A percentile compares a stretch with the other conserved stretches of the same genome.
phyloP scores from a whole-genome alignment of 2,113 vertebrate genomes.

The Elephas maximus region DNA sequence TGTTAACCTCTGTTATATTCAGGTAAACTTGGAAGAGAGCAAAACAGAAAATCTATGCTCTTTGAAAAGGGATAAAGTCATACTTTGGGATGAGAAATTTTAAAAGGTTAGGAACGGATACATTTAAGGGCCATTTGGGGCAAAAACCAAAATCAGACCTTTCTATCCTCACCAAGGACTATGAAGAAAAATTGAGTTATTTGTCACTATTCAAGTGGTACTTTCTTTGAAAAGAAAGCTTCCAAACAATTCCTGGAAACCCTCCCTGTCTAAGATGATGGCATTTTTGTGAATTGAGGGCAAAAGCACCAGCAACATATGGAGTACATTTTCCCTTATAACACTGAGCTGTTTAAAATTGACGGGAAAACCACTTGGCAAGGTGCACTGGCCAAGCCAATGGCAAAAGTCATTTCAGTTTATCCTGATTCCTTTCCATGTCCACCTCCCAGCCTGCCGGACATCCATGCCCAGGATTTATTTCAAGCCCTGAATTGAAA shows the following conservation, averaged over 20 bases:
- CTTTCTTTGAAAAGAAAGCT: conserved; percentile 57
- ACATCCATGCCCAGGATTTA: conserved; percentile 40
- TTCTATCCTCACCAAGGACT: not conserved
- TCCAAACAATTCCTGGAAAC: conserved; percentile 79
- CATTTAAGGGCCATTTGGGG: not conserved
- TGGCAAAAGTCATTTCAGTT: conserved; percentile 79
- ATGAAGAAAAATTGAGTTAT: conserved; percentile 53
- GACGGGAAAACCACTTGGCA: conserved; percentile 77
- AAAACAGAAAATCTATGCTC: conserved; percentile 66
- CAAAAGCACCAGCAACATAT: conserved; percentile 75
- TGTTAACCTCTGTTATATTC: conserved; percentile 76
- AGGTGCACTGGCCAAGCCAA: conserved; percentile 70
- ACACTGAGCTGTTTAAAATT: conserved; percentile 81
- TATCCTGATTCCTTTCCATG: conserved; percentile 61
- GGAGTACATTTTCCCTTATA: conserved; percentile 78
- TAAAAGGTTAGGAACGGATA: conserved; percentile 52
- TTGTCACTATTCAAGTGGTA: conserved; percentile 47
- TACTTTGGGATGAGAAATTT: conserved; percentile 41
- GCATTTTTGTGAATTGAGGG: conserved; percentile 77
- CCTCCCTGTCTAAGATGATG: conserved; percentile 75
- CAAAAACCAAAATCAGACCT: conserved; percentile 44
- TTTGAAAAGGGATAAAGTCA: conserved; percentile 56
- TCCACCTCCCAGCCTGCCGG: conserved; percentile 60
- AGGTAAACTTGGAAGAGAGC: conserved; percentile 74
- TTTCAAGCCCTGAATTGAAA: conserved; percentile 66